Evolutionary conservation across 2,888 invertebrate genomes (phyloP).

Genomic region (Phlogophora meticulosa): DNA sequence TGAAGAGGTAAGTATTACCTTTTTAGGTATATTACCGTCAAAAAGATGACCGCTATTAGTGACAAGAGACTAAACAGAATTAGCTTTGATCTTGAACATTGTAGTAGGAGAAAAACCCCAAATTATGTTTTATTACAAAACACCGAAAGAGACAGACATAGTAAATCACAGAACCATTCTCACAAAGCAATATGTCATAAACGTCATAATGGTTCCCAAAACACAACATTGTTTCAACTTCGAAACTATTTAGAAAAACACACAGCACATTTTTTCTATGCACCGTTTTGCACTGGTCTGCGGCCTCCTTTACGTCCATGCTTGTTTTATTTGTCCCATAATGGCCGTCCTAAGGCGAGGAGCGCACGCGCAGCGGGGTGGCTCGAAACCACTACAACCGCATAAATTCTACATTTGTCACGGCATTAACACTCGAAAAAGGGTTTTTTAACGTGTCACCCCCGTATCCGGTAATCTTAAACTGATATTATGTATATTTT

Average conservation of each 20-base stretch:
- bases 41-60: slow-evolving; percentile 5
- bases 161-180: slow-evolving; percentile 35
- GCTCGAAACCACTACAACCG: slow-evolving; percentile 81
- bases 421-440: slow-evolving; percentile 90
- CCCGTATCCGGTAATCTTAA: slow-evolving; percentile 87
- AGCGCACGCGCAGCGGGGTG: slow-evolving; percentile 82
- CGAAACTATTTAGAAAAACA: slow-evolving; percentile 36
- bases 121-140: slow-evolving; percentile 32
- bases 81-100: slow-evolving; percentile 22
- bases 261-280: slow-evolving; percentile 41
- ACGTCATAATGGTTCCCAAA: slow-evolving; percentile 43
- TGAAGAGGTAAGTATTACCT: too few relatives aligned
- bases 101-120: background rate
- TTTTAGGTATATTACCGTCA: background rate
- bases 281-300: slow-evolving; percentile 61
- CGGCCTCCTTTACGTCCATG: slow-evolving; percentile 54
- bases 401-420: slow-evolving; percentile 91
- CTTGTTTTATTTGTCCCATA: slow-evolving; percentile 70
- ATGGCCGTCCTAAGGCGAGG: slow-evolving; percentile 73
- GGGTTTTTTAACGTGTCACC: slow-evolving; percentile 90
- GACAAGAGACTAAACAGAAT: background rate
- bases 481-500: slow-evolving; percentile 78
- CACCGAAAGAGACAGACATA: slow-evolving; percentile 8
- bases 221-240: slow-evolving; percentile 49
- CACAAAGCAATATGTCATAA: slow-evolving; percentile 48